Conservation (phyloP, 1,140 invertebrate species). For the Phthorimaea operculella region DNA sequence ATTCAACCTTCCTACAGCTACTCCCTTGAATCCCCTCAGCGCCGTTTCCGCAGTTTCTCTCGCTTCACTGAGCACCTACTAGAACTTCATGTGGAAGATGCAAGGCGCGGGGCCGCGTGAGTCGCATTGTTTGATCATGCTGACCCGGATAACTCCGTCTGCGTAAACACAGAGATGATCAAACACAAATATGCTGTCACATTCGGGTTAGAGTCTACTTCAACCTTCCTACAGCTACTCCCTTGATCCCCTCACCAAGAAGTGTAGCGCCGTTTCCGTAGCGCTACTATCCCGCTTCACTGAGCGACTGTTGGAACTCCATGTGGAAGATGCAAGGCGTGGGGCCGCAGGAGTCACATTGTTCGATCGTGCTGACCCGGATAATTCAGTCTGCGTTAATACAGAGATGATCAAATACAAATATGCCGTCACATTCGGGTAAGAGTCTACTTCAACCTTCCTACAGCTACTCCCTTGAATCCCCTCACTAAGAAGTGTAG, state of each 20-base stretch:
- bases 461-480: background rate
- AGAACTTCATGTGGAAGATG: constrained; percentile 46
- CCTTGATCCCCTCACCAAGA: constrained; percentile 43
- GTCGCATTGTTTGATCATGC: constrained; percentile 39
- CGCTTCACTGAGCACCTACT: constrained; percentile 27
- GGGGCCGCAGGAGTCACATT: constrained; percentile 43
- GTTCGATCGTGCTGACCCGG: constrained; percentile 30
- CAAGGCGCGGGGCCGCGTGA: constrained; percentile 32
- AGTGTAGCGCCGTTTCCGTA: constrained; percentile 42
- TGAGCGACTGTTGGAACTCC: constrained; percentile 29
- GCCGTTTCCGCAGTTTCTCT: too few species aligned
- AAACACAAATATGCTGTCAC: constrained; percentile 47
- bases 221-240: background rate
- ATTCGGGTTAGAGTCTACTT: constrained; percentile 37
- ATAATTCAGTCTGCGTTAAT: constrained; percentile 42
- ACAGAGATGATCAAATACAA: constrained; percentile 49
- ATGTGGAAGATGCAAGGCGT: constrained; percentile 42
- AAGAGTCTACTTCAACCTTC: constrained; percentile 12
- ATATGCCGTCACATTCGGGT: constrained; percentile 52
- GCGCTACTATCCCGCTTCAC: constrained; percentile 30
- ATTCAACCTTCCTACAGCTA: background rate
- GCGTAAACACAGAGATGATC: constrained; percentile 50
- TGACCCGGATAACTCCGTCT: constrained; percentile 31
- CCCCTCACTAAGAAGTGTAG: background rate
- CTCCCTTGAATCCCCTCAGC: too few species aligned